Evolutionary conservation across 2,797 vertebrate species (phyloP), one percentile per base, ranked within the genome.

Genomic region (Gymnoscopelus braueri): DNA sequence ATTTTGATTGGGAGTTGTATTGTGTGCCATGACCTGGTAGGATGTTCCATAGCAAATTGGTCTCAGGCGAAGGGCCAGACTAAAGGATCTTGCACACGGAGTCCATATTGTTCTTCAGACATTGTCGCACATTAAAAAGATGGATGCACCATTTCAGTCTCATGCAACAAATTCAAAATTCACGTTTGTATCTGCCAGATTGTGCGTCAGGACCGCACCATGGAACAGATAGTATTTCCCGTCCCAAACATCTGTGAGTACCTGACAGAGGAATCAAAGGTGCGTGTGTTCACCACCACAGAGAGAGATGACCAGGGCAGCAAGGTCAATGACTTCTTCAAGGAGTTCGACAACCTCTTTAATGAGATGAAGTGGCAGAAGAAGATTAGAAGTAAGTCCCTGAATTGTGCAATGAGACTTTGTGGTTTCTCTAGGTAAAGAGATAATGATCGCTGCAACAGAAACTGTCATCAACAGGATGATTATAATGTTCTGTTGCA

Each of bases 331-430:
- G 95, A 99, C 91, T 99, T 99, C 82, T 99, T 99, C 89, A 96
- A 98, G 72, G 96, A 99, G 87, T 94, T 97, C 14, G 97, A 98
- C 29, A 95, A 99, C 88, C 96, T 99, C 69, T 98, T 97, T 94
- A 99, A 95, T 0, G 97, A 99, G 87, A 99, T 99, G 98, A 96
- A 94, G 60, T 99, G 98, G 98, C 98, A 99, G 86, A 98, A 95
- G 91, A 99, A 98, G 91, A 99, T 99, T 72, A 93, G 96, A 84
- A 97, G 97, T 99, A 88, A 95, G 96, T 81, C 60, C 66, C 61
- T 52, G 57, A 13, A 67, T 66, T 71, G 39, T 44, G 14, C 48
- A 56, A 15, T 13, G 9, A 5, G 47, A 3, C 13, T 26, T 10
- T 14, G 65, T 29, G 26, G 26, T 29, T 65, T 70, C 4, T 5